phyloP scores from a whole-genome alignment of 2,888 invertebrate species.

The Eumacrocentrus americanus region DNA sequence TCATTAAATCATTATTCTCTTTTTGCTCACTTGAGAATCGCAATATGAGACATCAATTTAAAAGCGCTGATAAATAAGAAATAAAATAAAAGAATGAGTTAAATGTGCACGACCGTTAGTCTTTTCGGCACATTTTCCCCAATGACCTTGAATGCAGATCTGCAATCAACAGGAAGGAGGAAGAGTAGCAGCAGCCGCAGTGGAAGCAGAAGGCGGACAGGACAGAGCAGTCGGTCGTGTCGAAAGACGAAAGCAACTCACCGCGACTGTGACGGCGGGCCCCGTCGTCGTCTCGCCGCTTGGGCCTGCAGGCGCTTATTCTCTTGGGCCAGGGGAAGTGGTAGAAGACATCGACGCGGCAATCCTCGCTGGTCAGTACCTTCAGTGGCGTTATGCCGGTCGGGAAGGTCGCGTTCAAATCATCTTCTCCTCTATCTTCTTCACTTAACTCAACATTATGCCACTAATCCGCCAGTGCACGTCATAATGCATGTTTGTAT shows the following conservation, averaged over 20 bases:
- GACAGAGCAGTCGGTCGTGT: conserved; percentile 18
- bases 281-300: conserved; percentile 24
- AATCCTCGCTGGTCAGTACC: conserved; percentile 30
- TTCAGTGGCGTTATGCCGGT: conserved; percentile 29
- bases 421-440: not conserved
- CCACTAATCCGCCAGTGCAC: not conserved
- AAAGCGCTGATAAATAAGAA: no score
- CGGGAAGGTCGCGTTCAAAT: conserved; percentile 13
- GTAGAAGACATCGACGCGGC: conserved; percentile 31
- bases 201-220: conserved; percentile 15
- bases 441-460: not conserved
- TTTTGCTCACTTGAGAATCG: conserved; percentile 8
- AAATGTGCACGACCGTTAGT: conserved; percentile 27
- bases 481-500: conserved; percentile 2
- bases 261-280: conserved; percentile 26
- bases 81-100: conserved; percentile 16
- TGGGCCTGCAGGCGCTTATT: conserved; percentile 4
- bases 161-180: conserved; percentile 19
- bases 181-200: conserved; percentile 4
- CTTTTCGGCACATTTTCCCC: conserved; percentile 48
- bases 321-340: conserved; percentile 21
- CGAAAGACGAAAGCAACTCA: conserved; percentile 21
- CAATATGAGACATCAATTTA: no score
- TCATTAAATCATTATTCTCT: not conserved
- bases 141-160: conserved; percentile 49